Conservation (phyloP, 2,797 vertebrate genomes). For the Catharus ustulatus region DNA sequence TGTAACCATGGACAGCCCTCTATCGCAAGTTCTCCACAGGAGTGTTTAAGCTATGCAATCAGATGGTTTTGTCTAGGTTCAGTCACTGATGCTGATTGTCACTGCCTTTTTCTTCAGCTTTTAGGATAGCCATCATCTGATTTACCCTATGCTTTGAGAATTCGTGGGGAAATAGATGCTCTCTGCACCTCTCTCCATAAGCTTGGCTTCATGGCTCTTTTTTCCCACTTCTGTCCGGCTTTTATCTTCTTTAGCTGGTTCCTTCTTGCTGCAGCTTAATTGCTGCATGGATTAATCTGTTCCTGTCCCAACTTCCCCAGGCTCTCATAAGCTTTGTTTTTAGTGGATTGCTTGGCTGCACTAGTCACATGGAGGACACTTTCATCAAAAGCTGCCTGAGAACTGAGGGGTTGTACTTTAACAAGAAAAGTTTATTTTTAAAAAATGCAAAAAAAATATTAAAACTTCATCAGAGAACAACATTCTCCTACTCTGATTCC, state of each 20-base stretch:
- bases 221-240: not conserved
- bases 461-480: not conserved
- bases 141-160: not conserved
- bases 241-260: not conserved
- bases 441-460: not conserved
- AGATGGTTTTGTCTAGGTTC: not conserved
- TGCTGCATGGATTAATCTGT: not conserved
- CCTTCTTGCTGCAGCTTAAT: not conserved
- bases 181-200: not conserved
- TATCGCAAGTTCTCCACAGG: not conserved
- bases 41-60: not conserved
- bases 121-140: not conserved
- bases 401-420: not conserved
- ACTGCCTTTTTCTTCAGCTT: not conserved
- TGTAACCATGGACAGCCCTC: not conserved
- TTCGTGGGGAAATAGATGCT: not conserved
- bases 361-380: not conserved
- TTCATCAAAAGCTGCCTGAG: not conserved
- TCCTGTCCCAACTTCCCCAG: not conserved
- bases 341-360: not conserved
- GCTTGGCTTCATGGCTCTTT: not conserved
- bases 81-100: not conserved
- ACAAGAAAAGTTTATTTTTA: not conserved
- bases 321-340: not conserved
- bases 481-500: not conserved